Conservation (phyloP, 2,888 invertebrate genomes). For the Chrysolina haemoptera region DNA sequence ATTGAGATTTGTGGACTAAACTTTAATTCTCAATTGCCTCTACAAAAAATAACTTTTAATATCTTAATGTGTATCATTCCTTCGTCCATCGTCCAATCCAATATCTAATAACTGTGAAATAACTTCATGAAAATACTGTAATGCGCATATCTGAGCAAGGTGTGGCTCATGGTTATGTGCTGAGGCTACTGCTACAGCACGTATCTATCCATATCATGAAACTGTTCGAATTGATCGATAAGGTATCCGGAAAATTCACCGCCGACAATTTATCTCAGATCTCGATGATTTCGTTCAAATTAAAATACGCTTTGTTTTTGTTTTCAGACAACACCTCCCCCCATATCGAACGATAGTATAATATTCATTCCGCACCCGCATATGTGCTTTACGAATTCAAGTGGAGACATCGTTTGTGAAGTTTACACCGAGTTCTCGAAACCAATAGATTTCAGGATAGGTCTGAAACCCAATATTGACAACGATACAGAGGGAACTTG, state of each 20-base stretch:
- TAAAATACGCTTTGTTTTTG: neutral
- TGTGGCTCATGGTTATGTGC: neutral
- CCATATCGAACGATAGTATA: conserved; percentile 33
- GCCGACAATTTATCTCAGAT: no score
- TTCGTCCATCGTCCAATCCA: no score
- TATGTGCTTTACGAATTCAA: conserved; percentile 70
- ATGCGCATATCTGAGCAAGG: neutral
- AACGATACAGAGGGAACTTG: conserved; percentile 72
- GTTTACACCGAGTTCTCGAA: conserved; percentile 75
- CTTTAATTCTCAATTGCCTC: no score
- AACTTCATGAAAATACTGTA: no score
- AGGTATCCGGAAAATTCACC: no score
- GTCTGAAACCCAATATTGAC: conserved; percentile 67
- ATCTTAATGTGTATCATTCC: no score
- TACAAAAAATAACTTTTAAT: no score
- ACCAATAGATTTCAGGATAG: conserved; percentile 72
- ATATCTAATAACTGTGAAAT: no score
- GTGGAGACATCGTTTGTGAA: conserved; percentile 71
- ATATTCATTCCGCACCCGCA: conserved; percentile 70
- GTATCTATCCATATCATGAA: neutral
- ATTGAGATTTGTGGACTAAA: no score
- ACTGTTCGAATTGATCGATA: no score
- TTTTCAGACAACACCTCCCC: conserved; percentile 41
- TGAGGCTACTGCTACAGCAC: neutral
- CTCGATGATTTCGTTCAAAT: no score